Evolutionary conservation across 1,140 invertebrate species (phyloP).

Genomic region (Macrotrachela quadricornifera): DNA sequence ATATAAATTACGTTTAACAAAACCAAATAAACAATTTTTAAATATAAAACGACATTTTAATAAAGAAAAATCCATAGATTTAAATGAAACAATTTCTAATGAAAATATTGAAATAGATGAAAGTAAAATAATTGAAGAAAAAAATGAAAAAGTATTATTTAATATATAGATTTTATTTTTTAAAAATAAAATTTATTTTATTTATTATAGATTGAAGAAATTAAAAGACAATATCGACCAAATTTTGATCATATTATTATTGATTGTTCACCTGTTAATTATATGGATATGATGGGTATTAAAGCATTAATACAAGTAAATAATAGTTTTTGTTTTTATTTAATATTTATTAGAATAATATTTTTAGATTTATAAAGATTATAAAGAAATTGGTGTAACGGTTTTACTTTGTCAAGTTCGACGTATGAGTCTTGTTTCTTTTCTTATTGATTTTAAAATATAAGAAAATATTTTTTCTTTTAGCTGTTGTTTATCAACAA

Average conservation of each 20-base stretch:
- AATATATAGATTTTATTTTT: too few species aligned
- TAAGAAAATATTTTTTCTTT: too few species aligned
- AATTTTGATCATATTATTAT: conserved; percentile 21
- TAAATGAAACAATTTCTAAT: too few species aligned
- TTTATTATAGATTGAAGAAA: background rate
- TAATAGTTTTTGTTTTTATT: background rate
- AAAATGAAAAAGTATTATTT: background rate
- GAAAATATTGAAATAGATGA: background rate
- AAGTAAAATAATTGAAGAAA: background rate
- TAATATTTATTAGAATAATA: background rate
- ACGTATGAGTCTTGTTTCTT: too few species aligned
- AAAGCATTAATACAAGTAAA: conserved; percentile 18
- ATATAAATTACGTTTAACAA: background rate
- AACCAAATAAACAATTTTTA: background rate
- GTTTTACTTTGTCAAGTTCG: conserved; percentile 1
- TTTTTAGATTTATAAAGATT: conserved; percentile 16
- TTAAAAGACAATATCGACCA: background rate
- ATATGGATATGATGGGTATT: conserved; percentile 29
- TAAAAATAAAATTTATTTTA: background rate
- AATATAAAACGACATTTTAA: background rate
- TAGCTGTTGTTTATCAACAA: too few species aligned
- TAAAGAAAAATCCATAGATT: background rate
- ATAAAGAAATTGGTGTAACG: conserved; percentile 13
- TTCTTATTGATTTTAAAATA: too few species aligned
- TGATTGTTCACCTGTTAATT: conserved; percentile 27